Percentiles rank a stretch among this genome's conserved stretches.
phyloP scores from a whole-genome alignment of 2,113 vertebrate species.

The Hippocampus abdominalis region DNA sequence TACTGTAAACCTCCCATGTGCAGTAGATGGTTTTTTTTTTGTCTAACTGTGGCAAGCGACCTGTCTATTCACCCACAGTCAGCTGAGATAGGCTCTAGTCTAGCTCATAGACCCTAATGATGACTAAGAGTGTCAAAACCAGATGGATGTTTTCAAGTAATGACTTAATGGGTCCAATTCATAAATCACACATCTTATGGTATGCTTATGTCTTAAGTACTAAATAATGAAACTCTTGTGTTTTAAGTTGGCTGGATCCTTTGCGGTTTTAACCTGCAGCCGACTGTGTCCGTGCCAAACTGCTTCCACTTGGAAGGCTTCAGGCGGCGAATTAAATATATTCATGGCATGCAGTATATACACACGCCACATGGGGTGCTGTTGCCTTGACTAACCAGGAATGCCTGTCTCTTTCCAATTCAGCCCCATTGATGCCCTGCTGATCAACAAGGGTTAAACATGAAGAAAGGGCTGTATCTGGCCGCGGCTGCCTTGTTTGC shows the following conservation, averaged over 20 bases:
- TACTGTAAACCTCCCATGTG: too few relatives aligned
- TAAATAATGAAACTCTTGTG: neutral
- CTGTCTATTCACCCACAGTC: neutral
- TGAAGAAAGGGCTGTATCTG: constrained; percentile 85
- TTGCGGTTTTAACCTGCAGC: neutral
- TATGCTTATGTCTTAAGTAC: neutral
- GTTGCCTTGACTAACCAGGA: neutral
- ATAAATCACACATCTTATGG: neutral
- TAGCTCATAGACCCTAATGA: neutral
- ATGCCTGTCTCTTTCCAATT: constrained; percentile 31
- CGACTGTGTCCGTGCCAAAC: neutral
- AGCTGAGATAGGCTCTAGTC: neutral
- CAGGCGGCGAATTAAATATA: neutral
- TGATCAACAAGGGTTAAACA: constrained; percentile 78
- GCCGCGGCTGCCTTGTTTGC: constrained; percentile 80
- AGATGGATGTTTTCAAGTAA: neutral
- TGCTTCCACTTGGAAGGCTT: neutral
- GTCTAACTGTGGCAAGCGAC: neutral
- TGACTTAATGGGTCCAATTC: neutral
- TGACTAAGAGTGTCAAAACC: neutral
- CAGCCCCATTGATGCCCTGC: constrained; percentile 89
- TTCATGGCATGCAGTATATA: neutral
- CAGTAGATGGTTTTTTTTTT: neutral
- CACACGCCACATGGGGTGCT: neutral
- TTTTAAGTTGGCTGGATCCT: neutral